Evolutionary conservation across 2,888 invertebrate genomes (phyloP).

Genomic region (Agrochola litura): DNA sequence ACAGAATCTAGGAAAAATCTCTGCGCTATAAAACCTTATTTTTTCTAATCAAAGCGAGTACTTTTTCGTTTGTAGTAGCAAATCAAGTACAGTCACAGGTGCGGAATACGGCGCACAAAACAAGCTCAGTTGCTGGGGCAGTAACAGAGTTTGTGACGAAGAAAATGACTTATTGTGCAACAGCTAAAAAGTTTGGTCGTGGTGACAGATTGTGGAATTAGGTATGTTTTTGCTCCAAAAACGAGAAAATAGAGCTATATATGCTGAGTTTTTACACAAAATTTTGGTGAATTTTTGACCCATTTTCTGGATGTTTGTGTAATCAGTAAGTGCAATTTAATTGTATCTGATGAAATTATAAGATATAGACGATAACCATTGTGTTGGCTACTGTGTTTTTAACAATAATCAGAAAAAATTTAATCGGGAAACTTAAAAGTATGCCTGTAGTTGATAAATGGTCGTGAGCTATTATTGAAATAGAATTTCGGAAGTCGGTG

Average conservation of each 20-base stretch:
- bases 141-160: constrained; percentile 39
- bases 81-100: constrained; percentile 63
- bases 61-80: constrained; percentile 50
- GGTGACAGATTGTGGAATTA: constrained; percentile 4
- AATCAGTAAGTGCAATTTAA: background rate
- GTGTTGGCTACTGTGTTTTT: background rate
- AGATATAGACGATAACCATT: too few species aligned
- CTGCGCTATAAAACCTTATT: constrained; percentile 24
- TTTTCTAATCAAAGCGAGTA: constrained; percentile 47
- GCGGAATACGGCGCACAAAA: constrained; percentile 44
- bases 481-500: too few species aligned
- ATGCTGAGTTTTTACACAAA: background rate
- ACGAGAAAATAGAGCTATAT: background rate
- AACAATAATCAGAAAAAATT: background rate
- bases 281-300: background rate
- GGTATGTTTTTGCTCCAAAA: background rate
- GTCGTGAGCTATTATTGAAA: background rate
- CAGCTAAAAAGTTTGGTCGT: constrained; percentile 21
- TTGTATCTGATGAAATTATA: background rate
- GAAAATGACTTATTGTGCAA: constrained; percentile 38
- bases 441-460: background rate
- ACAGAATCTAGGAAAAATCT: constrained; percentile 16
- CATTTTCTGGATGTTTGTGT: background rate
- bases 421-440: background rate
- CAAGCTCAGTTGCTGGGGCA: constrained; percentile 36